Evolutionary conservation across 2,888 invertebrate species (phyloP), one percentile per base, ranked within the genome.

Genomic region (Platerodrilus igneus): DNA sequence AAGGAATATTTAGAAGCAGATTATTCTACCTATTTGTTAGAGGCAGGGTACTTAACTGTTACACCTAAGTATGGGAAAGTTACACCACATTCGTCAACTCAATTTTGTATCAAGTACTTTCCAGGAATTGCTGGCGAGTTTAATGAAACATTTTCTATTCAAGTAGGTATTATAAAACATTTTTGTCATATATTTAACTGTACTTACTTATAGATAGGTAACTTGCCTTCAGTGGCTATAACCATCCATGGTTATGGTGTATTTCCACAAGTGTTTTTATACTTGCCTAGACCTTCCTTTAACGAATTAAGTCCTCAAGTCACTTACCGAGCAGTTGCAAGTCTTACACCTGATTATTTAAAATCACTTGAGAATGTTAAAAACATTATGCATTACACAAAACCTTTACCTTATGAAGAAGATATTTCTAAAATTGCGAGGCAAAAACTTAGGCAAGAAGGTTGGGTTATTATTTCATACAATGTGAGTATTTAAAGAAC

Each of bases 91-190:
- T 69, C 71, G 47, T 61, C 60, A 45, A 56, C 67, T 3, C 56
- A 66, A 39, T 54, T 79, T 29, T 58, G 63, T 41, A 62, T 79
- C 7, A 62, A 69, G 20, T 72, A 75, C 55, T 70, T 71, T 51
- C 75, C 79, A 11, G 76, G 76, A 10, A 65, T 72, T 15, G 62
- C 75, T 5, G 79, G 78, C 17, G 69, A 69, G 52, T 79, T 78
- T 53, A 58, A 68, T 4, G 69, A 72, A 52, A 56, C 55, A 6
- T 64, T 70, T 38, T 50, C 55, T 14, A 37, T 71, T 2, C 54
- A 68, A 53, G 67, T 69, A 48, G 40, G 13, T 11, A 32, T 11
- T 20, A 10, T 31, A 1, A 2, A 3, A 4, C 7, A n/a, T 5
- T 5, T 9, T 6, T 9, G 3, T 4, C n/a, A 2, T n/a, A 1